Evolutionary conservation across 2,113 vertebrate genomes (phyloP), one percentile per base, ranked within the genome.

Genomic region (Brachypodius melanocephalos): DNA sequence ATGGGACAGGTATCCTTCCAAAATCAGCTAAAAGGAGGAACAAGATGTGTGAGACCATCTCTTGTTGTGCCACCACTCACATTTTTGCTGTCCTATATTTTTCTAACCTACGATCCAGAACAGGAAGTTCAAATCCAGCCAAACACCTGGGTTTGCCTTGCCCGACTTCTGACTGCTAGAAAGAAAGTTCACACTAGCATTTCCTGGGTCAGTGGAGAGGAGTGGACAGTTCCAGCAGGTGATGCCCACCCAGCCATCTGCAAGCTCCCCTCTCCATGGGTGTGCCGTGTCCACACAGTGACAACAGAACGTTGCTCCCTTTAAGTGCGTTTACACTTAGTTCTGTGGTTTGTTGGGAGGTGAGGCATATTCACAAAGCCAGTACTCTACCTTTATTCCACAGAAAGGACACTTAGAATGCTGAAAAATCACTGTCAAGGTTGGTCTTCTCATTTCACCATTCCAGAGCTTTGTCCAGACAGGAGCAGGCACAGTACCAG

Each of bases 271-370:
- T 45, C 17, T 63, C 31, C 36, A 34, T 0, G 1, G 62, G 18
- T 9, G 28, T 8, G 20, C n/a, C 43, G 46, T 14, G 66, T 22
- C 36, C 61, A 40, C 0, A 0, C 1, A 72, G 12, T 14, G 14
- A 51, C 46, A 78, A 22, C 18, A 69, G 21, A 1, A 34, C 1
- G 0, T 3, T 81, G 48, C 51, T 81, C 63, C 20, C 45, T 72
- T 45, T 5, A 51, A 81, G 18, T 13, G 24, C 32, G 80, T 51
- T 51, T 80, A 65, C 6, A 26, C 22, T 34, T 11, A 66, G 8
- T 5, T 54, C 34, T 92, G 36, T 31, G 58, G 34, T 31, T 85
- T 36, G 9, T 0, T 38, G 38, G 34, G 14, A 74, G 20, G 57
- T 11, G 8, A 5, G 67, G 43, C 38, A 25, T 7, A 9, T 36